These are phyloP conservation scores for Bagarius yarrelli DNA, from an alignment of 2,113 vertebrate genomes.

Conservation along the genomic window DNA sequence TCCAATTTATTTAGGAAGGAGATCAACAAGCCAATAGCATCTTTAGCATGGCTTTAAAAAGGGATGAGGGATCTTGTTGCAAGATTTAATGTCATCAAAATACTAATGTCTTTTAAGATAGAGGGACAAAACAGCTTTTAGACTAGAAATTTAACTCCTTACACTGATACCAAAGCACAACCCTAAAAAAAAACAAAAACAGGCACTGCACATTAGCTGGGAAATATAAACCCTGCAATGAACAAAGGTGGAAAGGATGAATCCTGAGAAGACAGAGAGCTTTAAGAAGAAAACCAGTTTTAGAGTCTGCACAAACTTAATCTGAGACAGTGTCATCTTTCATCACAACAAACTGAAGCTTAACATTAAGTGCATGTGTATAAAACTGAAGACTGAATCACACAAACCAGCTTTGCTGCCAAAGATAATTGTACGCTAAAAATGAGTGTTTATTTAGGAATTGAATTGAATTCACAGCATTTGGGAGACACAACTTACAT, in stretches of 20 bases:
- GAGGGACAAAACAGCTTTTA: background rate
- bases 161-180: background rate
- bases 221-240: background rate
- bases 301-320: background rate
- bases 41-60: too few species aligned
- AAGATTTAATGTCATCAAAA: background rate
- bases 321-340: background rate
- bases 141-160: background rate
- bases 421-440: too few species aligned
- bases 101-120: background rate
- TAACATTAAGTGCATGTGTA: background rate
- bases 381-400: background rate
- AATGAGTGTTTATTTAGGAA: too few species aligned
- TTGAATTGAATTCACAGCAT: too few species aligned
- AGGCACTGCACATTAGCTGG: background rate
- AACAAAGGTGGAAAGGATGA: background rate
- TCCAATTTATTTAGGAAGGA: too few species aligned
- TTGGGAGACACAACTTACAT: too few species aligned
- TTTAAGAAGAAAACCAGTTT: background rate
- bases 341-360: background rate
- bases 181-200: background rate
- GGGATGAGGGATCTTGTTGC: background rate
- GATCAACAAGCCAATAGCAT: too few species aligned
- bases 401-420: too few species aligned
- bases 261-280: background rate